Evolutionary conservation across 1,140 invertebrate species (phyloP).

Genomic region (Akabosia matsudoensis): DNA sequence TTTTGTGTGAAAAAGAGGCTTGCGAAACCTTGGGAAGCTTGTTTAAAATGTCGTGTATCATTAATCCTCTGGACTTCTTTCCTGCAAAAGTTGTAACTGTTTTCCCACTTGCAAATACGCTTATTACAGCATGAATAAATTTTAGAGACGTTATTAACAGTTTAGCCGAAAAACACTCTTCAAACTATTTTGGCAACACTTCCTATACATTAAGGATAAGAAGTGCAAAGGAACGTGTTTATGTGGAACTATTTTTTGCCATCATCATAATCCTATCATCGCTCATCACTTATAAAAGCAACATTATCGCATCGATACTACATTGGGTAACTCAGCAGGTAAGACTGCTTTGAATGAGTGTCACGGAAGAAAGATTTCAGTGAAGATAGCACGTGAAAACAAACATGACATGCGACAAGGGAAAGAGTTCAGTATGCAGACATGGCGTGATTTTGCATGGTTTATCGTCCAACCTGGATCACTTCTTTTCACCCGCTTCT

Average conservation of each 20-base stretch:
- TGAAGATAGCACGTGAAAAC: background rate
- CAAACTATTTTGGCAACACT: constrained; percentile 1
- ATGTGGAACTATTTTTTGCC: background rate
- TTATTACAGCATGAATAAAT: background rate
- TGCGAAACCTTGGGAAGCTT: background rate
- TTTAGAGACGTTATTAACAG: background rate
- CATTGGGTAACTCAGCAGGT: too few relatives aligned
- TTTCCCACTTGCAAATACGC: too few relatives aligned
- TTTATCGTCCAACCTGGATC: too few relatives aligned
- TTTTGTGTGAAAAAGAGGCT: background rate
- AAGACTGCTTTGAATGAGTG: background rate
- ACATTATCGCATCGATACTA: too few relatives aligned
- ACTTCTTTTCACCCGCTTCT: too few relatives aligned
- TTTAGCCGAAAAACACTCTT: too few relatives aligned
- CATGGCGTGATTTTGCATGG: too few relatives aligned
- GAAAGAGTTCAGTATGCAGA: too few relatives aligned
- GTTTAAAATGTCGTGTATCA: background rate
- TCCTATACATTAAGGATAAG: background rate
- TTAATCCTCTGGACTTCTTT: background rate
- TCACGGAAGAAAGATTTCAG: background rate
- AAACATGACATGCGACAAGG: background rate
- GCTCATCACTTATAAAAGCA: too few relatives aligned
- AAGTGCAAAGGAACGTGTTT: background rate
- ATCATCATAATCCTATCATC: background rate
- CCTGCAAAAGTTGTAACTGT: background rate